Evolutionary conservation across 2,888 invertebrate species (phyloP), one percentile per base, ranked within the genome.

Genomic region (Plutella xylostella): DNA sequence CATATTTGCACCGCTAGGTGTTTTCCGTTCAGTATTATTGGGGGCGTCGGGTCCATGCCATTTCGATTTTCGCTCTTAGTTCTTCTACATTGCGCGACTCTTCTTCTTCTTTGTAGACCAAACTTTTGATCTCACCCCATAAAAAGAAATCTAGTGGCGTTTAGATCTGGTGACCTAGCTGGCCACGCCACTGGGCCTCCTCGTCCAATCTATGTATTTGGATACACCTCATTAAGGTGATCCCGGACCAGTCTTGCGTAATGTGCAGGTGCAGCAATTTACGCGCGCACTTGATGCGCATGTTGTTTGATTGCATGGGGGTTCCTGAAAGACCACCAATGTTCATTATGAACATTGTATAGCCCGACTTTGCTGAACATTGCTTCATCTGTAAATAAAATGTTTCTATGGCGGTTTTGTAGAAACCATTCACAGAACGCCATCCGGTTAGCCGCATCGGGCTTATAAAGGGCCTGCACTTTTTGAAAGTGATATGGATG

Each of bases 1-100:
- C 63, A 92, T 97, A 57, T 96, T 97, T 72, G 97, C 95, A 47
- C 45, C 9, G 11, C 45, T 1, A 14, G 22, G 28, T 47, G 48
- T 18, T 37, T 38, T 1, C 50, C 53, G 18, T 46, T 45, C 2
- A 53, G 22, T 14, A 53, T 53, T 11, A 48, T 31, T 3, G 50
- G 53, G 9, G 11, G 2, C 12, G 14, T 28, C 12, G 12, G 2
- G 17, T 37, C 25, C 4, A 17, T 9, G 18, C n/a, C 4, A n/a
- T n/a, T n/a, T n/a, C n/a, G n/a, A n/a, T n/a, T n/a, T n/a, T n/a
- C n/a, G n/a, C n/a, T n/a, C n/a, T n/a, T n/a, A n/a, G n/a, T n/a
- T n/a, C n/a, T n/a, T n/a, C n/a, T n/a, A n/a, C n/a, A n/a, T n/a
- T n/a, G n/a, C n/a, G n/a, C n/a, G n/a, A n/a, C n/a, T n/a, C n/a